Evolutionary conservation across 2,888 invertebrate species (phyloP), one percentile per base, ranked within the genome.

Genomic region (Ichneumoninae sp.): DNA sequence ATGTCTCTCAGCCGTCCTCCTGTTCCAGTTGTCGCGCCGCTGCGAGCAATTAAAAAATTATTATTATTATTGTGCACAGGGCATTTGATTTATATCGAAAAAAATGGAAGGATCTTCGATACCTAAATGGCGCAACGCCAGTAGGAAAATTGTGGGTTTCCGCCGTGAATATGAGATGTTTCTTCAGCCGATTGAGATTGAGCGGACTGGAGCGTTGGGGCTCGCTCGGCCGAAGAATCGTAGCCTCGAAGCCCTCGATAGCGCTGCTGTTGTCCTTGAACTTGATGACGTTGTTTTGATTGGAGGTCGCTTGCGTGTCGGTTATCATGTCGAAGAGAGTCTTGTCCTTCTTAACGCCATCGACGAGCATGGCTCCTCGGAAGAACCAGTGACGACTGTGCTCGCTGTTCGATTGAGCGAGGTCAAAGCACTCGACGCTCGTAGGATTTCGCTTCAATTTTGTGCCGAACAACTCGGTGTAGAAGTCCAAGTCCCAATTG

Each of bases 341-440:
- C 91, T 97, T 95, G n/a, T 96, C 94, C 87, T 96, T 94, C 91
- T 96, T 96, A 88, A 96, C 94, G 0, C 97, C 98, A 94, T 99
- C 97, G 69, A 99, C 95, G 70, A 98, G 94, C 94, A 98, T 96
- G 91, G 96, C 96, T 0, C 99, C 99, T 95, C 95, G 94, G 94
- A 99, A 99, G 94, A 99, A 99, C 99, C 99, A 99, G 95, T 99
- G 99, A 5, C 99, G 95, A 85, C 98, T 98, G 94, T 99, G 99
- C 93, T 99, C 99, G 94, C 99, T 98, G 93, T 99, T 99, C 44
- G 98, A 98, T 94, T 99, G 99, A 3, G 99, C 99, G 88, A 99
- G 95, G 95, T 99, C 99, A 94, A 99, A 99, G 90, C 99, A 96
- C 93, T 99, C 99, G 0, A 99, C 99, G 92, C 98, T 98, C 0